phyloP scores from a whole-genome alignment of 2,888 invertebrate genomes.

The Ichneumoninae sp. region DNA sequence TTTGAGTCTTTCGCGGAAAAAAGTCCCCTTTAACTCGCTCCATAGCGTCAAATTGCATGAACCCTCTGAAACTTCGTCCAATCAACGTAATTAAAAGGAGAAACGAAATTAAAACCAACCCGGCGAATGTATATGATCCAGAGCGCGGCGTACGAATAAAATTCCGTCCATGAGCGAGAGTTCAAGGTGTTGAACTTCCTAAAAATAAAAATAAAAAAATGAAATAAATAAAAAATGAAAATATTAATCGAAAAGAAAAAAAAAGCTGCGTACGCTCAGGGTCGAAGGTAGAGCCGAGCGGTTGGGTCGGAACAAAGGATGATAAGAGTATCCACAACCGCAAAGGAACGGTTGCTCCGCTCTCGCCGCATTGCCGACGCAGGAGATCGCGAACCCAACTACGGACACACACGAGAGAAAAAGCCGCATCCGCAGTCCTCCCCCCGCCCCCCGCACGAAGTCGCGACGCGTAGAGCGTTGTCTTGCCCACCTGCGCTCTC shows the following conservation, averaged over 20 bases:
- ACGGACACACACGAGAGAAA: conserved; percentile 61
- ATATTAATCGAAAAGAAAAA: background rate
- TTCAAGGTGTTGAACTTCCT: background rate
- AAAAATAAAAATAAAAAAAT: background rate
- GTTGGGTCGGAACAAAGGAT: conserved; percentile 16
- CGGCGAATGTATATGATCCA: too few species aligned
- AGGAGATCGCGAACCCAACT: conserved; percentile 60
- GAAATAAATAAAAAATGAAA: background rate
- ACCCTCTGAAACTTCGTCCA: background rate
- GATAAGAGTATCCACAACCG: conserved; percentile 3
- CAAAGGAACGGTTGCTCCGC: conserved; percentile 33
- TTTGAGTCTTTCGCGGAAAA: background rate
- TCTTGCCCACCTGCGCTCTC: background rate
- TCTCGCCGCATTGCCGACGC: conserved; percentile 67
- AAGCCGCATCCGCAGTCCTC: conserved; percentile 65
- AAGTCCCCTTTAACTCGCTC: background rate
- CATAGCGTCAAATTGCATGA: background rate
- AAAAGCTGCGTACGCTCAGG: background rate
- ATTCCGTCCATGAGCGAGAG: background rate
- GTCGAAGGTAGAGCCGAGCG: background rate
- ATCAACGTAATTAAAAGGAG: background rate
- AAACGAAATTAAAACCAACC: background rate
- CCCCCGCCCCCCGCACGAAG: background rate
- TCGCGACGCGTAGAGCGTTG: background rate
- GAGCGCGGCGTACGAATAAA: background rate